These are phyloP conservation scores for Muscicapa striata DNA, from an alignment of 2,797 vertebrate species.

Conservation along the genomic window DNA sequence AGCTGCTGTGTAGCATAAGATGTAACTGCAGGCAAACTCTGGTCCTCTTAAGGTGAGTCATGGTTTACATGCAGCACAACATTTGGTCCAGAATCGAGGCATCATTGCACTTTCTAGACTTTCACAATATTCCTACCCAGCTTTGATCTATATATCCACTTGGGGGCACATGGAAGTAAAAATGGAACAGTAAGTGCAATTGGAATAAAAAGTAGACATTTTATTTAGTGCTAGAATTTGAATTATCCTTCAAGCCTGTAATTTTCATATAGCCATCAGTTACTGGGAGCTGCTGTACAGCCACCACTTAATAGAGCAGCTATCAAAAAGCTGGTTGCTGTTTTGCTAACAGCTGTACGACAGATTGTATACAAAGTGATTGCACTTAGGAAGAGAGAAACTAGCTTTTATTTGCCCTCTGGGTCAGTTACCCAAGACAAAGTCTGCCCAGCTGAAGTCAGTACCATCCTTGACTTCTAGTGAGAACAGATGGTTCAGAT, in stretches of 20 bases:
- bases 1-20: neutral
- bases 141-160: neutral
- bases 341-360: constrained; percentile 57
- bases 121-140: too few relatives aligned
- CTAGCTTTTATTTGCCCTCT: constrained; percentile 37
- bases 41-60: neutral
- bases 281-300: constrained; percentile 3
- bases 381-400: constrained; percentile 12
- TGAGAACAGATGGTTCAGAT: constrained; percentile 49
- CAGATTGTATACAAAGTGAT: constrained; percentile 53
- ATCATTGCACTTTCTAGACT: too few relatives aligned
- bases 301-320: constrained; percentile 2
- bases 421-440: constrained; percentile 23
- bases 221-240: constrained; percentile 15
- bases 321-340: constrained; percentile 41
- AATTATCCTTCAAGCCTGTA: constrained; percentile 7
- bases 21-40: neutral
- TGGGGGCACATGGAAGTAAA: neutral
- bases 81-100: too few relatives aligned
- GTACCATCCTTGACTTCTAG: constrained; percentile 25
- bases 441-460: neutral
- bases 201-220: constrained; percentile 8
- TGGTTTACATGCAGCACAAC: neutral
- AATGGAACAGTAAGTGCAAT: neutral
- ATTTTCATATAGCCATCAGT: constrained; percentile 1